These are phyloP conservation scores for Telmatochromis bifrenatus DNA, from an alignment of 2,113 vertebrate genomes.

Conservation along the genomic window DNA sequence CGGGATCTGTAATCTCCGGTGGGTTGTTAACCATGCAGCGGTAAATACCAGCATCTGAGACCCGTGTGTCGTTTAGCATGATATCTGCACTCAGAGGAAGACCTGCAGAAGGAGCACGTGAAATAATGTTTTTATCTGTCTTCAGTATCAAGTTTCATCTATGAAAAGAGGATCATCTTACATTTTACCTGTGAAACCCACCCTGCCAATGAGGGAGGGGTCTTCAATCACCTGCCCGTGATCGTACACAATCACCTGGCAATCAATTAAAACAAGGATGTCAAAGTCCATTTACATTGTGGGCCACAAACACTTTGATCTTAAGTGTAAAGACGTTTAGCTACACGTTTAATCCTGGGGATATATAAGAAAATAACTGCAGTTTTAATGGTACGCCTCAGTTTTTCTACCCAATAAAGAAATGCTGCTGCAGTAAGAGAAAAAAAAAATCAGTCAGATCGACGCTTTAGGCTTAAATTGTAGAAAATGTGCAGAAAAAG, in stretches of 20 bases:
- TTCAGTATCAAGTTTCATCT: not conserved
- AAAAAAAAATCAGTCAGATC: not conserved
- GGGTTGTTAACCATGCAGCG: conserved; percentile 80
- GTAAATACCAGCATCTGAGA: conserved; percentile 73
- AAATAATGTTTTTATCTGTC: not conserved
- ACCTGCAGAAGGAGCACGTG: not conserved
- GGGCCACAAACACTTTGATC: not conserved
- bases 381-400: not conserved
- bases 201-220: conserved; percentile 67
- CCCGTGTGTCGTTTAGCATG: conserved; percentile 68
- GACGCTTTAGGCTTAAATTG: not conserved
- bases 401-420: not conserved
- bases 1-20: conserved; percentile 67
- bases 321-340: not conserved
- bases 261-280: not conserved
- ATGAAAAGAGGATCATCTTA: not conserved
- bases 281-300: not conserved
- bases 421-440: not conserved
- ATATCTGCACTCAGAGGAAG: conserved; percentile 72
- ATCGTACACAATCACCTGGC: conserved; percentile 77
- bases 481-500: not conserved
- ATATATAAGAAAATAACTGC: not conserved
- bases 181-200: conserved; percentile 62
- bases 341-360: not conserved
- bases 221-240: conserved; percentile 75